Conservation (phyloP, 2,888 invertebrate genomes). For the Folsomia candida region DNA sequence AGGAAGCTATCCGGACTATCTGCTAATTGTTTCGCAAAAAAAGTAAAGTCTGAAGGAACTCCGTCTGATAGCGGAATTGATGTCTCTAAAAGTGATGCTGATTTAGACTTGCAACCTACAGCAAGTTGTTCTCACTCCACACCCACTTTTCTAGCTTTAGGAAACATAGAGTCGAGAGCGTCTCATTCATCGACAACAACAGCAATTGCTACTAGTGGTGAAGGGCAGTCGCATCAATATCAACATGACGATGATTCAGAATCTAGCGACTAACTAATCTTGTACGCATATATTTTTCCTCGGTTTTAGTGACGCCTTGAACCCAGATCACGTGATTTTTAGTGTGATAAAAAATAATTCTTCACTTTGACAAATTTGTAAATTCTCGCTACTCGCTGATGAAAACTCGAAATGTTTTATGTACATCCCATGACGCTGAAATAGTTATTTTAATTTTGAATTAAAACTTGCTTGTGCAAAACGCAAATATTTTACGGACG, state of each 20-base stretch:
- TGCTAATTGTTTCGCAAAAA: neutral
- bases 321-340: neutral
- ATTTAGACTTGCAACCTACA: neutral
- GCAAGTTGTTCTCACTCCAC: neutral
- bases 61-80: constrained; percentile 38
- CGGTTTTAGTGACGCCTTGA: neutral
- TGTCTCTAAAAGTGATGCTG: constrained; percentile 14
- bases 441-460: neutral
- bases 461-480: too few relatives aligned
- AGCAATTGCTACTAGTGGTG: too few relatives aligned
- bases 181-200: too few relatives aligned
- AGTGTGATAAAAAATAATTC: neutral
- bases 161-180: too few relatives aligned
- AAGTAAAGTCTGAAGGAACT: neutral
- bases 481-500: too few relatives aligned
- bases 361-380: neutral
- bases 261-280: neutral
- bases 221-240: too few relatives aligned
- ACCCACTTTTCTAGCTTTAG: too few relatives aligned
- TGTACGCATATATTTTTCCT: too few relatives aligned
- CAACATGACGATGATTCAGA: neutral
- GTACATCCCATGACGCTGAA: neutral
- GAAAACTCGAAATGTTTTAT: neutral
- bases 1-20: neutral
- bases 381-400: neutral